Evolutionary conservation across 2,797 vertebrate genomes (phyloP).

Genomic region (Tragopan temminckii): DNA sequence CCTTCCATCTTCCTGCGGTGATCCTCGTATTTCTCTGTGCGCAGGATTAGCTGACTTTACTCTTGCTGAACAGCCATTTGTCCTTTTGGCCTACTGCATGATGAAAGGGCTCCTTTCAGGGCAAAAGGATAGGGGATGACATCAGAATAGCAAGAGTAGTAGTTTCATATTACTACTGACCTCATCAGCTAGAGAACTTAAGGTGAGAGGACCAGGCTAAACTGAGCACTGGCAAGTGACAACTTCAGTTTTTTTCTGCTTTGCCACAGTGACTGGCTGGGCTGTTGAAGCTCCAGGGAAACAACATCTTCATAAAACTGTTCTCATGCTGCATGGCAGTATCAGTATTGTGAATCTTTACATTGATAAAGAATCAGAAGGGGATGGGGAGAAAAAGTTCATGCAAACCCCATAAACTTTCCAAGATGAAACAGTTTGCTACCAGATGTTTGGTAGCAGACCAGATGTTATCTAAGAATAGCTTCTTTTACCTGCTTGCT

Average conservation of each 20-base stretch:
- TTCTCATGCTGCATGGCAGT: not conserved
- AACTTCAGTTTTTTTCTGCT: not conserved
- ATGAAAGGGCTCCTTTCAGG: not conserved
- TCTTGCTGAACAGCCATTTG: not conserved
- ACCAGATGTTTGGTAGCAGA: constrained; percentile 58
- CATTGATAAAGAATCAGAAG: not conserved
- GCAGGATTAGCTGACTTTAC: not conserved
- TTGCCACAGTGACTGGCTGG: not conserved
- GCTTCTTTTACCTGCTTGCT: constrained; percentile 54
- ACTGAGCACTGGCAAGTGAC: not conserved
- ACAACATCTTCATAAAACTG: not conserved
- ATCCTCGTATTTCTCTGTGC: not conserved
- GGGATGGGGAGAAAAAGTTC: not conserved
- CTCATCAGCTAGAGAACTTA: not conserved
- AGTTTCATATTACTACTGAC: not conserved
- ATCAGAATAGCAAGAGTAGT: not conserved
- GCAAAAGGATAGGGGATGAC: not conserved
- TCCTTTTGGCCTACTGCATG: not conserved
- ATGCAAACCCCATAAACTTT: constrained; percentile 31
- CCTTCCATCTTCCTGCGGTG: not conserved
- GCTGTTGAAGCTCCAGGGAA: not conserved
- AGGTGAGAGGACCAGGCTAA: not conserved
- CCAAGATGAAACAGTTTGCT: constrained; percentile 42
- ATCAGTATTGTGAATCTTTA: not conserved
- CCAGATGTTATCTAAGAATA: constrained; percentile 68